Base-by-base conservation (phyloP, 1,140 invertebrate species). In the Ips nitidus region DNA sequence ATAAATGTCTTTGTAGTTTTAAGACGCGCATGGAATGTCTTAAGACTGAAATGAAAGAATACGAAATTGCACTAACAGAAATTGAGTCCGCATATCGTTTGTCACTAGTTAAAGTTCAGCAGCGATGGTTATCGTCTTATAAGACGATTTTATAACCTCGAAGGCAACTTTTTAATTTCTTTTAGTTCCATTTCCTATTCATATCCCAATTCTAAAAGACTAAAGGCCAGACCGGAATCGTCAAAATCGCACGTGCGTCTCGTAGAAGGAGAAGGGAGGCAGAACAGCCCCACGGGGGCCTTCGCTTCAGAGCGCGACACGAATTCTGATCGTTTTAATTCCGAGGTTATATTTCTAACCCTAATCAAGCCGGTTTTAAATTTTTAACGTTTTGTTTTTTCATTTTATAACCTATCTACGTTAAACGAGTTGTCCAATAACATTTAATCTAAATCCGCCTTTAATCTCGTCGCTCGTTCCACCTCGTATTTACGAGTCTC, bases 401-500 rank as follows among this genome's bases (percentile, higher is more conserved):
- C 22, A 22, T 22, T 22, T 22, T 22, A 22, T 22, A 22, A 22
- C 22, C 47, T 2, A 50, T 22, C 47, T n/a, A 50, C 8, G 47
- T n/a, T 50, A 50, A 50, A 50, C 47, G 7, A 50, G 36, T 56
- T 56, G 36, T 38, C 53, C 39, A 22, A 50, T 50, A 50, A 50
- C 2, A 22, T 50, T 50, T 50, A 50, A 50, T 50, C 45, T 50
- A 50, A 50, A 50, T 50, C 45, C 45, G 8, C 42, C 55, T 7
- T 58, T 66, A 66, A 66, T 66, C 65, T 58, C 39, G 47, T 41
- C 56, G 39, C 43, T 60, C 66, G n/a, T 61, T 68, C 47, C 70
- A 64, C 55, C 60, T 58, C 53, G 70, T 74, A 72, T 74, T 74
- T 74, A 74, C 70, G 67, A 60, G 50, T 70, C 72, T 66, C 72